Conservation (phyloP, 2,797 vertebrate genomes). For the Malurus leucopterus region DNA sequence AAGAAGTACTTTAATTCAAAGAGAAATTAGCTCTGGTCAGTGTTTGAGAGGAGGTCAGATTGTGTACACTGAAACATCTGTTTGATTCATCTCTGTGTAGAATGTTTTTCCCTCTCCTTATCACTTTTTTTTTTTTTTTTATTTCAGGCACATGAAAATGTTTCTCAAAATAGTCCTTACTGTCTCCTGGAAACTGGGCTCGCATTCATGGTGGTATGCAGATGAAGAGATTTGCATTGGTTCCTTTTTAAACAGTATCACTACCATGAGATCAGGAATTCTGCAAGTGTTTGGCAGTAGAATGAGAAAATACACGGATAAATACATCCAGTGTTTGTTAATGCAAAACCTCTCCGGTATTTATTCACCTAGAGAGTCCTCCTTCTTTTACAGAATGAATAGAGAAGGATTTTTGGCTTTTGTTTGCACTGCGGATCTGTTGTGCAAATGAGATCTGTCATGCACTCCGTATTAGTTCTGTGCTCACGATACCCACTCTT, state of each 20-base stretch:
- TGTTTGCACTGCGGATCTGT: constrained; percentile 5
- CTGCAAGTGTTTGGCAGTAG: not conserved
- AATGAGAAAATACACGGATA: not conserved
- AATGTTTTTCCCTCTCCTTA: not conserved
- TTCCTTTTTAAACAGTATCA: not conserved
- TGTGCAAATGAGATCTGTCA: constrained; percentile 35
- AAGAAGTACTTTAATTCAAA: not conserved
- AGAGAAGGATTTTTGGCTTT: not conserved
- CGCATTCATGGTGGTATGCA: not conserved
- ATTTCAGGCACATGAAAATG: not conserved
- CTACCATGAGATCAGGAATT: not conserved
- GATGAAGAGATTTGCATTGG: not conserved
- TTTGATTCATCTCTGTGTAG: not conserved
- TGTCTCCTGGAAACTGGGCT: not conserved
- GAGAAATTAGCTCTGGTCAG: not conserved
- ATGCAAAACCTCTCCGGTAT: not conserved
- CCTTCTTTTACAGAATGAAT: not conserved
- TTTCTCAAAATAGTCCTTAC: not conserved
- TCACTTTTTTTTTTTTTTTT: not conserved
- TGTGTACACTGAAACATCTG: not conserved
- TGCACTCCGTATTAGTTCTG: not conserved
- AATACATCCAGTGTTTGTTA: not conserved
- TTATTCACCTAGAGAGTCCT: not conserved
- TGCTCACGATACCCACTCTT: not conserved
- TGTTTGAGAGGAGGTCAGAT: not conserved